Base-by-base conservation (phyloP, 1,140 invertebrate species). In the Caenorhabditis latens region DNA sequence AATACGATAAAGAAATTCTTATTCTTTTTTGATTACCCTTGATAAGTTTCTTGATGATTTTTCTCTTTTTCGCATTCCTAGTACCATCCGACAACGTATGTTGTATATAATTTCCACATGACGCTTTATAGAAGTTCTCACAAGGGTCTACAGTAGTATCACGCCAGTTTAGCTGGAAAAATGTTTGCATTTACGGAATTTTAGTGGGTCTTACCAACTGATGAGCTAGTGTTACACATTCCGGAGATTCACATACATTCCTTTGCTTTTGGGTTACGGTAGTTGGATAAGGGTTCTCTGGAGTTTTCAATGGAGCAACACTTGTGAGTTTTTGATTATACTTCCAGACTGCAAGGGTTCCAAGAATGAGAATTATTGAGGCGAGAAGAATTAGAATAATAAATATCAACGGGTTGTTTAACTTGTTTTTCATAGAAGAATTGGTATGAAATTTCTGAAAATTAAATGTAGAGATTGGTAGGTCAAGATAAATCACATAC, bases 81-180 rank as follows among this genome's bases (percentile, higher is more conserved):
- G 57, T 58, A 14, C 57, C 57, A 21, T 58, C 57, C 57, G n/a
- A 8, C n/a, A 58, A n/a, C 16, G 16, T n/a, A n/a, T 40, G 63
- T 14, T 65, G 9, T 11, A 65, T 65, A n/a, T 65, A 65, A 11
- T 65, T 65, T 65, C 63, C 63, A 65, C 63, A 65, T 19, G 63
- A 32, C 2, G 63, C 63, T 65, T 42, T 32, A 42, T 65, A 65
- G 40, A 65, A 65, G 4, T 65, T 65, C 9, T 65, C 63, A 16
- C 63, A 65, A 4, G 63, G 63, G 42, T 65, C 32, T n/a, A 65
- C 63, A 11, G 9, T 32, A 13, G 9, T 65, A 32, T 65, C 63
- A 14, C 63, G 32, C 63, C 63, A 65, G 63, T 65, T 65, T 13
- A 65, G 13, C 63, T 65, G 32, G 40, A 65, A 65, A 8, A n/a